Conservation (phyloP, 2,888 invertebrate species). For the Drosophila borborema region DNA sequence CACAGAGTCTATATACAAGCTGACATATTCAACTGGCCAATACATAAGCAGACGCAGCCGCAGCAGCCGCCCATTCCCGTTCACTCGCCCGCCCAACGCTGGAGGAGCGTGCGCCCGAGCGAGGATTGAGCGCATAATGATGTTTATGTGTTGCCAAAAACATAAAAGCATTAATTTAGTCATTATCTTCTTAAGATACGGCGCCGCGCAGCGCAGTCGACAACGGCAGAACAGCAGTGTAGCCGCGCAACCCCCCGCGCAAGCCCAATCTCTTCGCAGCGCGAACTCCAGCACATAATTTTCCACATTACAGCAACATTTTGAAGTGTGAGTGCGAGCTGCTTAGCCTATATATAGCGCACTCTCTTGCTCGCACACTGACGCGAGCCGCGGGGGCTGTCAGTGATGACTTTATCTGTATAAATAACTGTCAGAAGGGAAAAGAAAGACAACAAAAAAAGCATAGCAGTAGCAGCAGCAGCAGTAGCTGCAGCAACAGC, state of each 20-base stretch:
- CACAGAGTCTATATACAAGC: constrained; percentile 4
- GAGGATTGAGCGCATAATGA: constrained; percentile 82
- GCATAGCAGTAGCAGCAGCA: background rate
- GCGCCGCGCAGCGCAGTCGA: constrained; percentile 46
- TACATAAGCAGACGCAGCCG: constrained; percentile 37
- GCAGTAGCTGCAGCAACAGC: background rate
- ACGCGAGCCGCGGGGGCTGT: constrained; percentile 64
- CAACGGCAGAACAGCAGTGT: constrained; percentile 10
- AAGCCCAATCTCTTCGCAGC: constrained; percentile 38
- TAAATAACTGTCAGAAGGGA: constrained; percentile 78
- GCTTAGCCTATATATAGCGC: constrained; percentile 32
- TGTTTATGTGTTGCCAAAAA: constrained; percentile 84
- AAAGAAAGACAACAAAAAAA: constrained; percentile 44
- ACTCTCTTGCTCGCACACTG: constrained; percentile 26
- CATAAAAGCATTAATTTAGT: constrained; percentile 86
- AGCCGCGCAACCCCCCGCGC: background rate
- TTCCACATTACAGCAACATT: constrained; percentile 57
- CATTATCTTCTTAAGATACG: constrained; percentile 85
- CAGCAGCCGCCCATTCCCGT: background rate
- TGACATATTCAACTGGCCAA: constrained; percentile 1
- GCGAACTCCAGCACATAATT: constrained; percentile 70
- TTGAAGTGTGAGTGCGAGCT: constrained; percentile 33
- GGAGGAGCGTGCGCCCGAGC: constrained; percentile 42
- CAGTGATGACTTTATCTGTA: constrained; percentile 82
- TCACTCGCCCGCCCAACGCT: background rate